These are phyloP conservation scores for Drosophila pullipes DNA, from an alignment of 2,888 invertebrate genomes.

Conservation along the genomic window DNA sequence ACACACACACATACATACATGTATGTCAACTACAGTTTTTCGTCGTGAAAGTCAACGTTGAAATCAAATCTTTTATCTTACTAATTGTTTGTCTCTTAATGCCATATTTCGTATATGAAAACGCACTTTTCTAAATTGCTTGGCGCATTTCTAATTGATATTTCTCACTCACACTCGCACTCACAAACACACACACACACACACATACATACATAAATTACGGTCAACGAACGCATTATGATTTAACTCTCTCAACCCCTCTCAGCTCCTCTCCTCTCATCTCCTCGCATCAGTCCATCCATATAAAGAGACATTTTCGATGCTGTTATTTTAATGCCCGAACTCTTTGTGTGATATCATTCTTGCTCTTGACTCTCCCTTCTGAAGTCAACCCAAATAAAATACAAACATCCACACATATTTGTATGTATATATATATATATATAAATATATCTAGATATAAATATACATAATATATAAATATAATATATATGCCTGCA, in stretches of 20 bases:
- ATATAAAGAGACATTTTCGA: neutral
- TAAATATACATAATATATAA: neutral
- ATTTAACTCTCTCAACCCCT: constrained; percentile 8
- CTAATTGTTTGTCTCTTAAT: constrained; percentile 37
- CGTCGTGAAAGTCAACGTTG: constrained; percentile 63
- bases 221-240: constrained; percentile 76
- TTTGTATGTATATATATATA: constrained; percentile 1
- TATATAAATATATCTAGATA: no score
- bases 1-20: neutral
- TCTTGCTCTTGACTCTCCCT: constrained; percentile 10
- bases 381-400: constrained; percentile 25
- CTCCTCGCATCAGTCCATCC: neutral
- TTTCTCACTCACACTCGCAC: constrained; percentile 64
- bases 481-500: constrained; percentile 8
- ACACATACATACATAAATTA: constrained; percentile 30
- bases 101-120: constrained; percentile 46
- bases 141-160: constrained; percentile 70
- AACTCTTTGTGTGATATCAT: constrained; percentile 10
- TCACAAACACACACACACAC: constrained; percentile 25
- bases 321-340: constrained; percentile 20
- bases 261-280: constrained; percentile 13
- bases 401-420: constrained; percentile 9
- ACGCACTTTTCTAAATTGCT: constrained; percentile 56
- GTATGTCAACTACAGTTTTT: constrained; percentile 25
- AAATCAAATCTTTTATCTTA: constrained; percentile 25